Percentiles rank a stretch among this genome's conserved stretches.
Conservation (phyloP, 2,797 vertebrate species). For the Pantherophis vulpinus region DNA sequence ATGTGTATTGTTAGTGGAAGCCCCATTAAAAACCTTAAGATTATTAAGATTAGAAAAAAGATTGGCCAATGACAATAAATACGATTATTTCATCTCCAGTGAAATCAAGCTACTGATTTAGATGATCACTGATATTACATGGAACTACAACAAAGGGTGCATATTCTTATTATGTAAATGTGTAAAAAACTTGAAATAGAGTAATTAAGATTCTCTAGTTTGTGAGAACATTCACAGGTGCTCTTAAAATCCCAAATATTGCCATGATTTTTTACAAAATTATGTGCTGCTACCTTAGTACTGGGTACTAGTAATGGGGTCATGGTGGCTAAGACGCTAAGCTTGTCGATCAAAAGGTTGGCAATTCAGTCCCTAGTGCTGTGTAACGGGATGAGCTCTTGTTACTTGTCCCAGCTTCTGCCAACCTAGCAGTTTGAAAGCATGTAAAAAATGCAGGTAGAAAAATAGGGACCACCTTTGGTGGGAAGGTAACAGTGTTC, state of each 20-base stretch:
- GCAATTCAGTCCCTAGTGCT: too few relatives aligned
- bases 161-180: neutral
- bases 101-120: neutral
- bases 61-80: neutral
- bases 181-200: neutral
- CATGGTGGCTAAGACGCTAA: too few relatives aligned
- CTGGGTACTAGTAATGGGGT: too few relatives aligned
- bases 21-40: neutral
- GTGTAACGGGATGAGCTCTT: too few relatives aligned
- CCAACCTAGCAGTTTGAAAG: too few relatives aligned
- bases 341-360: too few relatives aligned
- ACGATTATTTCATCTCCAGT: neutral
- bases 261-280: neutral
- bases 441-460: too few relatives aligned
- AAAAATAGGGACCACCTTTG: too few relatives aligned
- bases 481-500: too few relatives aligned
- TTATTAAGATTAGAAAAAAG: neutral
- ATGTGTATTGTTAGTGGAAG: too few relatives aligned
- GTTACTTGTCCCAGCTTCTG: too few relatives aligned
- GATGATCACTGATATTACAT: neutral
- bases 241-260: neutral
- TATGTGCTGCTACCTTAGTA: neutral
- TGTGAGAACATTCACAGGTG: neutral
- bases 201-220: neutral
- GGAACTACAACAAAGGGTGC: neutral